Evolutionary conservation across 2,888 invertebrate genomes (phyloP), one percentile per base, ranked within the genome.

Genomic region (Rhagonycha lutea): DNA sequence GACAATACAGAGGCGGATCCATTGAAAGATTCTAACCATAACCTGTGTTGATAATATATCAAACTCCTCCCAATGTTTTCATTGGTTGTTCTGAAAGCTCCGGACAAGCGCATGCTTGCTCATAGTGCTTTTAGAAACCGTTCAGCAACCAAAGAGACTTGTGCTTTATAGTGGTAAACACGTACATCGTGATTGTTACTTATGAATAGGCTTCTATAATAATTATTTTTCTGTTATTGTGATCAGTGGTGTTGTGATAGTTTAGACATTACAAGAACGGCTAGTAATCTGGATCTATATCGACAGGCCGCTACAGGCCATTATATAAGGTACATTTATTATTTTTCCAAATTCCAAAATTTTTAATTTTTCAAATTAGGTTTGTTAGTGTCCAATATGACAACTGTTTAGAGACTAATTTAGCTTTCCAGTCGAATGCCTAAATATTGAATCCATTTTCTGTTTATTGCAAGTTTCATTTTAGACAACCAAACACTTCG

Each of bases 221-320:
- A 47, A 47, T 47, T 47, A 75, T 78, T 76, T 70, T 78, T 68
- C 72, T 68, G 69, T 70, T 78, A 67, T 74, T 76, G 77, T 79
- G 79, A 70, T 47, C 70, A 67, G 77, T 77, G 79, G 47, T 65
- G 23, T 77, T 75, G 75, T 79, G 77, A 72, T 77, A 73, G 71
- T 71, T 72, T 75, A 60, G 75, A 72, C 71, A 61, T 68, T 70
- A 69, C 74, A 60, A 61, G 29, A 61, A 67, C 72, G 70, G 72
- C 70, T 70, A 91, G 93, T 93, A 93, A 94, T 91, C 93, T 93
- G 89, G 93, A 94, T 83, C 91, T 93, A 86, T 93, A 93, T 85
- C 88, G 90, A 83, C 93, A 93, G 89, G 92, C 93, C 90, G 92
- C 93, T 90, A 91, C 91, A 89, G 93, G 93, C 89, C 93, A 93